Evolutionary conservation across 2,888 invertebrate genomes (phyloP).

Genomic region (Coleophora flavipennella): DNA sequence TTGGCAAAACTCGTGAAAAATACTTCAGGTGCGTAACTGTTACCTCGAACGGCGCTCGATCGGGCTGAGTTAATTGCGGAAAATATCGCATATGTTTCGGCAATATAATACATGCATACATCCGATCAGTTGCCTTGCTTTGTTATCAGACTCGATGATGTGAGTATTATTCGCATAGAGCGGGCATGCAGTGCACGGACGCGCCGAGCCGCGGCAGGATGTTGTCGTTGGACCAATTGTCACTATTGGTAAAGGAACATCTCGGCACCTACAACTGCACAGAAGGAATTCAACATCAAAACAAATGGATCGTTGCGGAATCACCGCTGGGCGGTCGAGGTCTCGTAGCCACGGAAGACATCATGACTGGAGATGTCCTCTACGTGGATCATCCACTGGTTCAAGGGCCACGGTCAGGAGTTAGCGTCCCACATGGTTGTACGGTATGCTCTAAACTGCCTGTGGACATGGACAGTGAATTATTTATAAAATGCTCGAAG

Average conservation of each 20-base stretch:
- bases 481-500: constrained; percentile 67
- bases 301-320: constrained; percentile 73
- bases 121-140: constrained; percentile 25
- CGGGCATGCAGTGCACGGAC: constrained; percentile 56
- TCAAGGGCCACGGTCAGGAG: constrained; percentile 76
- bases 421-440: constrained; percentile 73
- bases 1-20: constrained; percentile 47
- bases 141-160: constrained; percentile 59
- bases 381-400: constrained; percentile 80
- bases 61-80: constrained; percentile 45
- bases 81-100: constrained; percentile 47
- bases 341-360: constrained; percentile 77
- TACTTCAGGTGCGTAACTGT: constrained; percentile 34
- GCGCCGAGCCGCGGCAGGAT: constrained; percentile 59
- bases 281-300: constrained; percentile 34
- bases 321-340: constrained; percentile 80
- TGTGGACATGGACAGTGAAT: constrained; percentile 20
- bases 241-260: constrained; percentile 57
- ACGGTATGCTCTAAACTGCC: constrained; percentile 75
- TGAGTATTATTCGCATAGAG: constrained; percentile 47
- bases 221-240: constrained; percentile 67
- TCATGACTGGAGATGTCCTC: constrained; percentile 77
- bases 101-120: constrained; percentile 44
- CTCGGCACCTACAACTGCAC: constrained; percentile 40
- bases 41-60: constrained; percentile 13